These are phyloP conservation scores for Sandelia bainsii DNA, from an alignment of 2,797 vertebrate genomes.

Conservation along the genomic window DNA sequence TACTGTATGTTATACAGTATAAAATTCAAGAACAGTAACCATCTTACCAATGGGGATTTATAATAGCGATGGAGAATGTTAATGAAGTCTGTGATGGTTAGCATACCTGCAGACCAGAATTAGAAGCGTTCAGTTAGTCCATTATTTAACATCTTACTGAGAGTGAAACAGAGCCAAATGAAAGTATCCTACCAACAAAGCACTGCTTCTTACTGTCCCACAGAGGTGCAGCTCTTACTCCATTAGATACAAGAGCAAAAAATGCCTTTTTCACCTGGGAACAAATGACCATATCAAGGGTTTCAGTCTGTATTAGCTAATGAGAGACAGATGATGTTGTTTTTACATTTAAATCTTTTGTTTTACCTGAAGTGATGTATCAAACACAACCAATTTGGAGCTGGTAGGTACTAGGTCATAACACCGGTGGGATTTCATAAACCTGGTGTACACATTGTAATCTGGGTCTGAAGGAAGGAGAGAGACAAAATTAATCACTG, in stretches of 20 bases:
- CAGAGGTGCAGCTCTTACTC: constrained; percentile 94
- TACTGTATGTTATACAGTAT: neutral
- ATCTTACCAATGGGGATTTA: constrained; percentile 95
- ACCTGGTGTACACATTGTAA: constrained; percentile 91
- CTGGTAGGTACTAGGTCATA: constrained; percentile 98
- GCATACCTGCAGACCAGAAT: constrained; percentile 87
- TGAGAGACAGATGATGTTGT: neutral
- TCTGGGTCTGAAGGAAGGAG: constrained; percentile 82
- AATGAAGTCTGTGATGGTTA: constrained; percentile 99
- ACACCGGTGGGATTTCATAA: constrained; percentile 97
- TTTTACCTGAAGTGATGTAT: constrained; percentile 95
- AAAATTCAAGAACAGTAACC: neutral
- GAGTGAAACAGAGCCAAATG: neutral
- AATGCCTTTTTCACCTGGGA: constrained; percentile 97
- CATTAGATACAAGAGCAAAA: constrained; percentile 97
- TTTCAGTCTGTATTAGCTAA: neutral
- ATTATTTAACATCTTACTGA: neutral
- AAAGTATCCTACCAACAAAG: constrained; percentile 91
- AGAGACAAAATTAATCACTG: neutral
- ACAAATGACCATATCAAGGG: neutral
- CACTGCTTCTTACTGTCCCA: constrained; percentile 99
- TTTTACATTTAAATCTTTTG: constrained; percentile 4
- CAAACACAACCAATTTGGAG: constrained; percentile 97
- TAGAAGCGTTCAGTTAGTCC: neutral
- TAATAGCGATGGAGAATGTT: constrained; percentile 98